Conservation (phyloP, 2,888 invertebrate genomes). For the Atrina japonica region DNA sequence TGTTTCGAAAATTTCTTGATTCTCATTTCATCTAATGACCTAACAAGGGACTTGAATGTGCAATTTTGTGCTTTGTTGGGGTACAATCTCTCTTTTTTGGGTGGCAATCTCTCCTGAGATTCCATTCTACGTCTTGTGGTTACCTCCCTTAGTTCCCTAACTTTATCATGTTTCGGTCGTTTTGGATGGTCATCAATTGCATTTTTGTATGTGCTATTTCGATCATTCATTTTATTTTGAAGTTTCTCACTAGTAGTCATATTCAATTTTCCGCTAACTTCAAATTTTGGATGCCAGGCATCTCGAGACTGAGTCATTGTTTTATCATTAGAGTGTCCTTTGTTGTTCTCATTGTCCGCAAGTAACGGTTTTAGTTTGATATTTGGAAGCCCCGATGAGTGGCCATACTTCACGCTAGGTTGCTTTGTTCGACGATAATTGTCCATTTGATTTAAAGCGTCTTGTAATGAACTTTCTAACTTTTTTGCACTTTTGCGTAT, state of each 20-base stretch:
- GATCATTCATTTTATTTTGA: too few species aligned
- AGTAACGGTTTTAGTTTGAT: constrained; percentile 54
- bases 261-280: constrained; percentile 36
- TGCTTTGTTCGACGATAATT: constrained; percentile 55
- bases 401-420: constrained; percentile 45
- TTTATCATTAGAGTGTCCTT: constrained; percentile 23
- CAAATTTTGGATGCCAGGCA: too few species aligned
- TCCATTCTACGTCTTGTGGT: constrained; percentile 46
- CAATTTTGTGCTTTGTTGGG: constrained; percentile 32
- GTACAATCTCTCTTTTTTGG: constrained; percentile 21
- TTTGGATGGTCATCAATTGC: too few species aligned
- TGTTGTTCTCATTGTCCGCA: constrained; percentile 20
- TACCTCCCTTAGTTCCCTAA: constrained; percentile 7
- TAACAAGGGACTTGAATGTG: constrained; percentile 59
- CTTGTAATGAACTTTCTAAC: constrained; percentile 68
- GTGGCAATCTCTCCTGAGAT: constrained; percentile 31
- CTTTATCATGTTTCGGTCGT: constrained; percentile 20
- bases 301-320: constrained; percentile 38
- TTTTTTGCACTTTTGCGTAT: constrained; percentile 68
- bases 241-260: constrained; percentile 38
- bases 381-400: constrained; percentile 42
- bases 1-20: constrained; percentile 45
- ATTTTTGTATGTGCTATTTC: too few species aligned
- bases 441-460: constrained; percentile 68
- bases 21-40: constrained; percentile 59